These are phyloP conservation scores for Xanthia icteritia DNA, from an alignment of 2,888 invertebrate species.

Conservation along the genomic window DNA sequence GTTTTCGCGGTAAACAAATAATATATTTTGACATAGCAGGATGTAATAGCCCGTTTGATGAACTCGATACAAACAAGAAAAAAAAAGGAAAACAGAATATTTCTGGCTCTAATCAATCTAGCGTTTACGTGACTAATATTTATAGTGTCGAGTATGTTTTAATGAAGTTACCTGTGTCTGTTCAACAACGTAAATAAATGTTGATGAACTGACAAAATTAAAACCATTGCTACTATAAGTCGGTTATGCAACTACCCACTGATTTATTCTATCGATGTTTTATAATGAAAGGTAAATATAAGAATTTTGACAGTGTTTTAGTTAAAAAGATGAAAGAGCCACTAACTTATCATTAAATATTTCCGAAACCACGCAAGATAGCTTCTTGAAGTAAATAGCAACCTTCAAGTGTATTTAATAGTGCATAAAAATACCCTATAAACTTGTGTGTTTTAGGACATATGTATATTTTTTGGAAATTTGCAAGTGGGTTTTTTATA, in stretches of 20 bases:
- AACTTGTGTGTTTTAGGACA: too few species aligned
- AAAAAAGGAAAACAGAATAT: constrained; percentile 8
- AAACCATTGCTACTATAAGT: too few species aligned
- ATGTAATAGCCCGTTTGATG: constrained; percentile 15
- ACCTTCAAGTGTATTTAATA: too few species aligned
- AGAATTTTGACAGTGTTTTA: not conserved
- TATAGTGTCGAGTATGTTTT: not conserved
- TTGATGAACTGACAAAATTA: too few species aligned
- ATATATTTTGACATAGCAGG: not conserved
- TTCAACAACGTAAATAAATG: too few species aligned
- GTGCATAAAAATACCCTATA: too few species aligned
- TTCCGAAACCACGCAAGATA: too few species aligned
- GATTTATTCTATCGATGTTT: not conserved
- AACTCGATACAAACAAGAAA: constrained; percentile 12
- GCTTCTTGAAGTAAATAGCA: too few species aligned
- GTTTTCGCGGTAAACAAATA: not conserved
- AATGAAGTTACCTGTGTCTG: constrained; percentile 1
- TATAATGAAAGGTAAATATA: not conserved
- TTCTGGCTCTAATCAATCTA: not conserved
- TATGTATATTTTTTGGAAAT: too few species aligned
- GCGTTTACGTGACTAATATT: not conserved
- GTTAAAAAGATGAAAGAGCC: not conserved
- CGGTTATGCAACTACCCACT: too few species aligned
- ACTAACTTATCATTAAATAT: too few species aligned
- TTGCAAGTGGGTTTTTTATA: too few species aligned